Evolutionary conservation across 2,797 vertebrate species (phyloP), one percentile per base, ranked within the genome.

Genomic region (Poecile montanus): DNA sequence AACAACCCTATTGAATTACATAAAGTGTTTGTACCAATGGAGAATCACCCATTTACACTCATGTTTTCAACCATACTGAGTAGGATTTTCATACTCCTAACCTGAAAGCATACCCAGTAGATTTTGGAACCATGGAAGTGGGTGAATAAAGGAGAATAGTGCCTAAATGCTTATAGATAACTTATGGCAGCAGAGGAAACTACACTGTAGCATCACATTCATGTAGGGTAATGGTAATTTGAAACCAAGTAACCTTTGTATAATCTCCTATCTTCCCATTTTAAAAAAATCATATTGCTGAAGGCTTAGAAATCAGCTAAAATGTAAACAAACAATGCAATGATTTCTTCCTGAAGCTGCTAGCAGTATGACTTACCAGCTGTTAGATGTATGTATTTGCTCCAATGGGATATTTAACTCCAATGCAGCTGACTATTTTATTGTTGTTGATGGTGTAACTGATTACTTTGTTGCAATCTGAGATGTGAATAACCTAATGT

Each of bases 261-360:
- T 65, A 51, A 75, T 62, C 26, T 53, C 50, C 72, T 71, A 47
- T 85, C 13, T 91, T 80, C 27, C 58, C 26, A 51, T 75, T 40
- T 77, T 13, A 67, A 85, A 80, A 80, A 90, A 44, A 65, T 75
- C 32, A 27, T 57, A 54, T 44, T 61, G n/a, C 70, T 50, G 58
- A 88, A 72, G 86, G 63, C 74, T 82, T 79, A 77, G 79, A 94
- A 94, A 77, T 65, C 61, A 74, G n/a, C 42, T 83, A 76, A 80
- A 85, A 71, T 72, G 73, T 91, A 84, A 88, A 30, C 51, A 80
- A 85, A 38, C 44, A 50, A 26, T 40, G 42, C 62, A 81, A 36
- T 81, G 3, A 42, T 86, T 93, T 88, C 48, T 72, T 89, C n/a
- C 11, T 88, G 48, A 78, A 83, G 47, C 70, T 94, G 70, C 85